Conservation (phyloP, 2,113 vertebrate genomes). For the Nesoenas mayeri region DNA sequence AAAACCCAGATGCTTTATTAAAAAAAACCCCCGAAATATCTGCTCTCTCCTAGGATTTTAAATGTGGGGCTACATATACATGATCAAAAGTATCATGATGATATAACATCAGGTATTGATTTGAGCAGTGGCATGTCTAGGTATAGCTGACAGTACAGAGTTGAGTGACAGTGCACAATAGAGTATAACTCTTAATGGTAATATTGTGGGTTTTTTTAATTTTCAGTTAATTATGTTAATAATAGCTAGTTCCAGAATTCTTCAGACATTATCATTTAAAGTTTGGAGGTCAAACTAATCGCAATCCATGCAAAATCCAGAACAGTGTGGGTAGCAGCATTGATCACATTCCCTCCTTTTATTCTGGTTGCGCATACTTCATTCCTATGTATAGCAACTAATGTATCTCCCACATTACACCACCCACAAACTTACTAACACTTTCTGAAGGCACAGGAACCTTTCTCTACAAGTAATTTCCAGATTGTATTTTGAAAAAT, state of each 20-base stretch:
- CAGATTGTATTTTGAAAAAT: constrained; percentile 6
- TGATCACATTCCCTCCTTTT: constrained; percentile 16
- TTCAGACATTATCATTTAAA: constrained; percentile 1
- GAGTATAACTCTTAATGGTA: background rate
- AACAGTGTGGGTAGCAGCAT: background rate
- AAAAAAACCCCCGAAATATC: constrained; percentile 10
- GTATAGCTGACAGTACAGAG: background rate
- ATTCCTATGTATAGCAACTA: constrained; percentile 49
- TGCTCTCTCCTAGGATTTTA: constrained; percentile 5
- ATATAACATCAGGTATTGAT: background rate
- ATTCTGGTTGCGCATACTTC: constrained; percentile 6
- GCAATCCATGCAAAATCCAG: background rate
- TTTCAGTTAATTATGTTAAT: background rate
- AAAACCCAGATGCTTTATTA: background rate
- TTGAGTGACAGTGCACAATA: background rate
- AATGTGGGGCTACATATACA: background rate
- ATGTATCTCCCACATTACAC: constrained; percentile 34
- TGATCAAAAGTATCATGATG: constrained; percentile 15
- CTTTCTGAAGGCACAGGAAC: constrained; percentile 29
- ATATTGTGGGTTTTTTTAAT: background rate
- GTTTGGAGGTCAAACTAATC: background rate
- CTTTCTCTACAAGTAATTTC: constrained; percentile 41
- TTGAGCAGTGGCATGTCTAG: background rate
- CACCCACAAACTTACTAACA: constrained; percentile 7
- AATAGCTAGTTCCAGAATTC: constrained; percentile 23